Evolutionary conservation across 2,113 vertebrate species (phyloP).

Genomic region (Pseudorhombus dupliciocellatus): DNA sequence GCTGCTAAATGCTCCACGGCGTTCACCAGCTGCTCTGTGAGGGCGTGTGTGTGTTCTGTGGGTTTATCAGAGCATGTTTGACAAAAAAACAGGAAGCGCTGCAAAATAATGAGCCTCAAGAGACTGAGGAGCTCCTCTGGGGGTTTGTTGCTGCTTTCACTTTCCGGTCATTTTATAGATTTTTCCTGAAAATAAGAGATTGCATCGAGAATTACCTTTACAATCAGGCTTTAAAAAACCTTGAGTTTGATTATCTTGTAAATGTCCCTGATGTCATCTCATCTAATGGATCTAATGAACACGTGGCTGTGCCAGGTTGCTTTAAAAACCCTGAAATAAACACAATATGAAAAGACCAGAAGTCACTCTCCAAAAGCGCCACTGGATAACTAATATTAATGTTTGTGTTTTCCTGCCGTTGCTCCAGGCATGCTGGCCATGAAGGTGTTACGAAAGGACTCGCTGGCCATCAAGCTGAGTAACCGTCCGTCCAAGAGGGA

Average conservation of each 20-base stretch:
- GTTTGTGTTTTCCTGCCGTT: too few species aligned
- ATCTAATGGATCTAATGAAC: background rate
- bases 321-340: background rate
- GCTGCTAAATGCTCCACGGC: too few species aligned
- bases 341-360: background rate
- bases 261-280: too few species aligned
- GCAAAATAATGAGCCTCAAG: too few species aligned
- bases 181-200: background rate
- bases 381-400: too few species aligned
- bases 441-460: conserved; percentile 96
- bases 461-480: conserved; percentile 96
- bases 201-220: background rate
- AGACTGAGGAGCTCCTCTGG: too few species aligned
- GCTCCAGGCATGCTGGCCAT: conserved; percentile 89
- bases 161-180: background rate
- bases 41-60: too few species aligned
- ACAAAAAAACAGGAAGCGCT: too few species aligned
- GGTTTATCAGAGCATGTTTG: too few species aligned
- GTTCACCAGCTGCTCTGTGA: too few species aligned
- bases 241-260: background rate
- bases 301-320: background rate
- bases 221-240: background rate
- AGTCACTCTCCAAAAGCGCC: too few species aligned
- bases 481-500: conserved; percentile 96
- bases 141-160: background rate